Base-by-base conservation (phyloP, 2,888 invertebrate genomes). In the Cloeon dipterum region DNA sequence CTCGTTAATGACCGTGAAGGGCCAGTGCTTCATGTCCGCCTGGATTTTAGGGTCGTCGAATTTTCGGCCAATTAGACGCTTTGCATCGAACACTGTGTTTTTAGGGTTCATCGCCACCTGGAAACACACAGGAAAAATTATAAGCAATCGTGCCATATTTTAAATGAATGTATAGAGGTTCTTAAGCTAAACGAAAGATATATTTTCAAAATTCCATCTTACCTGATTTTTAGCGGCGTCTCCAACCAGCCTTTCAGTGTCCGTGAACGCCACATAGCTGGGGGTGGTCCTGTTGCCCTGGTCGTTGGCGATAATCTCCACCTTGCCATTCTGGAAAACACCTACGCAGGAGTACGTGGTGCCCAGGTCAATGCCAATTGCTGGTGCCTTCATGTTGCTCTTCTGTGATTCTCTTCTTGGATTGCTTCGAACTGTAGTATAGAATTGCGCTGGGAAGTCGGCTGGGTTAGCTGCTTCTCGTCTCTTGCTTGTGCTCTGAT, bases 21-120 rank as follows among this genome's bases (percentile, higher is more conserved):
- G 79, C 83, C 83, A 85, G 46, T 75, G 74, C 49, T 77, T 76
- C 64, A 78, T 72, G 53, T 85, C 83, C 20, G 65, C 63, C 50
- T 79, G 77, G 29, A 81, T 77, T 46, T 74, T 70, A 1, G 65
- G 55, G 49, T 88, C 88, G 45, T 79, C 73, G 51, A 70, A 83
- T 47, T 68, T 69, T 39, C 83, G 66, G 3, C 85, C 86, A 45
- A 88, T 85, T 36, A 86, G 59, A 41, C 86, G 68, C 54, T 83
- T 82, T 21, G 79, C 81, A 55, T 81, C 70, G 49, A 79, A 82
- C 1, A 78, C 72, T 3, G 81, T 81, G 52, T 77, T 77, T 48
- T 59, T 66, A 11, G 82, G 78, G 53, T 85, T 82, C 70, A 74
- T 73, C 7, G 75, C 74, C 17, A 71, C 72, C 56, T 72, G 68